Conservation (phyloP, 2,888 invertebrate genomes). For the Cartodere bifasciata region DNA sequence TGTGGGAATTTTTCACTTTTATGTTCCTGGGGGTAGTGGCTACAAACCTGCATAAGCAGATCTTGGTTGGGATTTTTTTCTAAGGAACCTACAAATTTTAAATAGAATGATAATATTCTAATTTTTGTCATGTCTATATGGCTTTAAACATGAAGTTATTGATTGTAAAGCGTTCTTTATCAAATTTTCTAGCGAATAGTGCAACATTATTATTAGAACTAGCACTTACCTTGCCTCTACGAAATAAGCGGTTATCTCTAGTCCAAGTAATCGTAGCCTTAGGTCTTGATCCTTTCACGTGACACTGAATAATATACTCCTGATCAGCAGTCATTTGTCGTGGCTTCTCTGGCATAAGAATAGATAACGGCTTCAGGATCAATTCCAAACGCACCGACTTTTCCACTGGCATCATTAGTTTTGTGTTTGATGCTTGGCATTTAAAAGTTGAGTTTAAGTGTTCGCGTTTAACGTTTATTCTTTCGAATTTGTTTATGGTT, state of each 20-base stretch:
- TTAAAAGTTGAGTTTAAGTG: slow-evolving; percentile 77
- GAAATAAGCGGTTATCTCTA: slow-evolving; percentile 66
- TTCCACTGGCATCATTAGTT: slow-evolving; percentile 72
- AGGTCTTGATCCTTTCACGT: slow-evolving; percentile 75
- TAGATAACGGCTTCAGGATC: slow-evolving; percentile 56
- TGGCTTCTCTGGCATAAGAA: slow-evolving; percentile 66
- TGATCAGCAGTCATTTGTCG: slow-evolving; percentile 64
- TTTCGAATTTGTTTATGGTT: slow-evolving; percentile 65
- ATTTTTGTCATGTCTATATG: no score
- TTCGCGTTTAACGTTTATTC: slow-evolving; percentile 57
- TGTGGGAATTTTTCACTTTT: no score
- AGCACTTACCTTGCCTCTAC: slow-evolving; percentile 56
- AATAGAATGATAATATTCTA: no score
- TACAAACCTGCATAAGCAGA: no score
- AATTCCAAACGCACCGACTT: slow-evolving; percentile 50
- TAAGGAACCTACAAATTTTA: no score
- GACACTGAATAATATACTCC: slow-evolving; percentile 68
- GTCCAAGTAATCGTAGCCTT: slow-evolving; percentile 76
- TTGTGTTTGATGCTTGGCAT: slow-evolving; percentile 79
- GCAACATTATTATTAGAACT: no score
- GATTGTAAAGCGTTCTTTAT: no score
- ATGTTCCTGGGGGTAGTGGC: no score
- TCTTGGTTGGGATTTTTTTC: no score
- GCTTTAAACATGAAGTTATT: no score
- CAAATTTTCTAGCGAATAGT: no score